Evolutionary conservation across 2,888 invertebrate species (phyloP).

Genomic region (Pammene aurita): DNA sequence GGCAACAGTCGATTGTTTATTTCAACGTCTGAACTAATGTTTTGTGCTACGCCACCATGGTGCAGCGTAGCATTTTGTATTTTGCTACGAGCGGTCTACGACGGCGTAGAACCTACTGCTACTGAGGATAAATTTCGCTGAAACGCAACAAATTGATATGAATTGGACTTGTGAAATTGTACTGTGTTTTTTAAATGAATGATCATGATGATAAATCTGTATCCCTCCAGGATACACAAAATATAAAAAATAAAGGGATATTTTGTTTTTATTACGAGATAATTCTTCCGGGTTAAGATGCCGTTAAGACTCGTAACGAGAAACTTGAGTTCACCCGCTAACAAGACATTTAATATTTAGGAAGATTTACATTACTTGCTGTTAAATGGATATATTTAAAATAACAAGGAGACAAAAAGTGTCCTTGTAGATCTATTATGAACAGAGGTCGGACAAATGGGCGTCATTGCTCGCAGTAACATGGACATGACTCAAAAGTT

Average conservation of each 20-base stretch:
- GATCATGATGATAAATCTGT: not conserved
- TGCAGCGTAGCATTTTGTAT: not conserved
- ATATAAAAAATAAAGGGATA: not conserved
- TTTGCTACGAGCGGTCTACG: not conserved
- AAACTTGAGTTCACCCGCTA: conserved; percentile 31
- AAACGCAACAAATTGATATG: not conserved
- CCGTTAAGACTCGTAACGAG: conserved; percentile 23
- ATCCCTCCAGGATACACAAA: not conserved
- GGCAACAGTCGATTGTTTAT: no score
- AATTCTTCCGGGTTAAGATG: conserved; percentile 15
- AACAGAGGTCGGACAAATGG: no score
- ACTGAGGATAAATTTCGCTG: not conserved
- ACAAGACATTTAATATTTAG: conserved; percentile 30
- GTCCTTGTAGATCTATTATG: no score
- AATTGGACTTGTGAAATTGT: not conserved
- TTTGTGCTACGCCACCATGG: not conserved
- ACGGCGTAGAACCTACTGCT: not conserved
- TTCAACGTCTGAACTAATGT: no score
- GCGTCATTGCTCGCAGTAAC: no score
- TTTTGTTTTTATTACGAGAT: conserved; percentile 8
- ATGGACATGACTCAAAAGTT: no score
- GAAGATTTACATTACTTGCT: conserved; percentile 15
- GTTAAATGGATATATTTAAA: not conserved
- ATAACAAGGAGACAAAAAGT: not conserved
- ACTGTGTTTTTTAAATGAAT: not conserved